Evolutionary conservation across 2,888 invertebrate genomes (phyloP).

Genomic region (Margaritifera margaritifera): DNA sequence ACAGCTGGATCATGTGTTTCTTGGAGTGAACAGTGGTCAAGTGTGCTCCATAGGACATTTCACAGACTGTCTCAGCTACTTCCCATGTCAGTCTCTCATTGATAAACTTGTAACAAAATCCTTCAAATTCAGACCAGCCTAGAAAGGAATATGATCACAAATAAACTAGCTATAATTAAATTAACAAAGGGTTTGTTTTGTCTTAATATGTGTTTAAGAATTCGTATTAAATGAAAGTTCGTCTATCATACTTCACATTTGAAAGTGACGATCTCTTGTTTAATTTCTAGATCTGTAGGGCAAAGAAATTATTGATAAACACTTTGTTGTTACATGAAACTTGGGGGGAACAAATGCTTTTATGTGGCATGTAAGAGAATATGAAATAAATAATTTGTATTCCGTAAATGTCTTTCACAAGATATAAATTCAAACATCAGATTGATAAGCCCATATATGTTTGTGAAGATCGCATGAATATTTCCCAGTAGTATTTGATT

Average conservation of each 20-base stretch:
- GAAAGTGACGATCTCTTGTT: not conserved
- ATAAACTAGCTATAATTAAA: too few relatives aligned
- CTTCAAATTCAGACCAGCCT: constrained; percentile 66
- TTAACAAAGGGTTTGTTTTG: too few relatives aligned
- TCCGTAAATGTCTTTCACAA: too few relatives aligned
- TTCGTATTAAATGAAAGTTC: not conserved
- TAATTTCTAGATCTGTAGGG: not conserved
- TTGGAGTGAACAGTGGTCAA: constrained; percentile 62
- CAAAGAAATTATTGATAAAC: not conserved
- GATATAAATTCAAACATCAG: too few relatives aligned
- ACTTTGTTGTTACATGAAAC: not conserved
- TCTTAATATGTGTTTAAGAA: too few relatives aligned
- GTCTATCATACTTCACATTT: not conserved
- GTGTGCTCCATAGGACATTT: constrained; percentile 55
- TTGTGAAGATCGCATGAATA: too few relatives aligned
- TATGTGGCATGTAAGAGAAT: too few relatives aligned
- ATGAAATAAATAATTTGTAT: too few relatives aligned
- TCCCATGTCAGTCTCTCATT: constrained; percentile 65
- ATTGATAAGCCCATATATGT: too few relatives aligned
- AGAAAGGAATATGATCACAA: constrained; percentile 2
- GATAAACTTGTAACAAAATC: constrained; percentile 64
- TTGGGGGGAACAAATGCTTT: too few relatives aligned
- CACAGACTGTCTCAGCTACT: constrained; percentile 62
- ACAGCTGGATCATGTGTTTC: constrained; percentile 62
- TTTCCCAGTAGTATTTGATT: too few relatives aligned